Evolutionary conservation across 2,888 invertebrate species (phyloP), one percentile per base, ranked within the genome.

Genomic region (Acanthosoma haemorrhoidale): DNA sequence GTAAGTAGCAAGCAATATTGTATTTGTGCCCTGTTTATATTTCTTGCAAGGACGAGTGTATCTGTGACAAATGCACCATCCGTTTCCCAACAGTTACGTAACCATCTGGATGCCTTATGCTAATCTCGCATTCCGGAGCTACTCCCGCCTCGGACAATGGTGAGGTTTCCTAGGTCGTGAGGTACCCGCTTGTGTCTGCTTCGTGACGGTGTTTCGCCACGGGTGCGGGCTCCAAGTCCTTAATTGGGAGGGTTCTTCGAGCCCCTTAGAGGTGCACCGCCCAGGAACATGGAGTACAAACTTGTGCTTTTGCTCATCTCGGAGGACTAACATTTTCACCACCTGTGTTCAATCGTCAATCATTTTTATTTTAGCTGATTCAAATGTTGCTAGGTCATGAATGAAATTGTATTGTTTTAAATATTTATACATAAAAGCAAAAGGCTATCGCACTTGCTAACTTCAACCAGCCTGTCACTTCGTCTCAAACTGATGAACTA

Each of bases 181-280:
- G 21, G 51, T 51, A 25, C 51, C 51, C 25, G 51, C 25, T n/a
- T 21, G 21, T 25, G 51, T 25, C 51, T 51, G 51, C 51, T n/a
- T 51, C 51, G 51, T 51, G 51, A 51, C 51, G 29, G n/a, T 25
- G 51, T 51, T 51, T 51, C 51, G 25, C 21, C 51, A 51, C 51
- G n/a, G 21, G 51, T 51, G 25, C 51, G 51, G 29, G 51, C 25
- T n/a, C n/a, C n/a, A 51, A 25, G 51, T 51, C 51, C 51, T 25
- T 51, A 51, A 51, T 51, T 51, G 51, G 51, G 29, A 51, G 51
- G 51, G 51, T 29, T 43, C 41, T 18, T 41, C 41, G 18, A n/a
- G 21, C 25, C 5, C 43, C 32, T 32, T 32, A 32, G 5, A 32
- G n/a, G n/a, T n/a, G n/a, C 32, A 32, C 9, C 32, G 32, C 32